Evolutionary conservation across 2,113 vertebrate genomes (phyloP), one percentile per base, ranked within the genome.

Genomic region (Cygnus atratus): DNA sequence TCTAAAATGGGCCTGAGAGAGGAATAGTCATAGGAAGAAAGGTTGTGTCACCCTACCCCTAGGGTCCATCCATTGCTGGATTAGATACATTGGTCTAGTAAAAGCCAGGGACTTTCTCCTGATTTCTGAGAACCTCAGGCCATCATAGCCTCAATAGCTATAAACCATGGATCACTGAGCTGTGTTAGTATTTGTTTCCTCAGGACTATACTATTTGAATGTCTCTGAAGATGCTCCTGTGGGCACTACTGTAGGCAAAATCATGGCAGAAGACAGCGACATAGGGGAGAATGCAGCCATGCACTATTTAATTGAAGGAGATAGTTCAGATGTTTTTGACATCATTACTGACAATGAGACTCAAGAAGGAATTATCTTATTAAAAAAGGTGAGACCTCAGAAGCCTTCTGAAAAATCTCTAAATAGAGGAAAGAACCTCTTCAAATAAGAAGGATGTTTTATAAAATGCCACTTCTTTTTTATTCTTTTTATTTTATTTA

Each of bases 301-400:
- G 98, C 98, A 97, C 35, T 99, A 99, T 93, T 98, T 91, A 59
- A 96, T 99, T 83, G 98, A 99, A 93, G 98, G 97, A 92, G 98
- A 98, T 14, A 98, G 96, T 72, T 98, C 97, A 31, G 84, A 97
- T 65, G 97, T 97, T 54, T 99, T 99, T 93, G 97, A 90, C 63
- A 98, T 99, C 87, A 81, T 98, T 74, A 99, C 98, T 33, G 96
- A 99, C 85, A 94, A 98, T 6, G 93, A 97, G 35, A 99, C 99
- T 10, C 99, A 99, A 93, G 99, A 99, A 97, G 99, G 99, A 57
- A 98, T 99, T 66, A 74, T 99, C 66, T 73, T 98, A 93, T 96
- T 99, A 52, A 98, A 98, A 93, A 98, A 98, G 99, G 99, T 99
- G 73, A 97, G 88, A 50, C 22, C 8, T 70, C 76, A 55, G 28